Percentiles rank a stretch among this genome's conserved stretches.
Conservation (phyloP, 2,888 invertebrate species). For the Apodemia zela region DNA sequence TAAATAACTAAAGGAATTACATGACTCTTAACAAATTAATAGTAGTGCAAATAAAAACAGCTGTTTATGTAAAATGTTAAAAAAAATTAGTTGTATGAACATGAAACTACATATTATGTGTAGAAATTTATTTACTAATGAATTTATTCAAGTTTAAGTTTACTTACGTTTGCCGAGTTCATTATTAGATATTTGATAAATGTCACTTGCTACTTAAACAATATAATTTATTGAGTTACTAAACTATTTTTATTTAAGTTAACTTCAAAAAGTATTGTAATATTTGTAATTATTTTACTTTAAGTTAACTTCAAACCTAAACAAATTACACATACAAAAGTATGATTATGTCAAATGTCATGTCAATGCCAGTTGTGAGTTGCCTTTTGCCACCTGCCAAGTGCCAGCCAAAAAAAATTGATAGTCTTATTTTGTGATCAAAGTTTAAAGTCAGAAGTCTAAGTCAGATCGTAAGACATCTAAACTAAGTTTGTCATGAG, state of each 20-base stretch:
- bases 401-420: no score
- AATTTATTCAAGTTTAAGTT: conserved; percentile 1
- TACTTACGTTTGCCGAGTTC: conserved; percentile 74
- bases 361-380: no score
- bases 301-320: neutral
- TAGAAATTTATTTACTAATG: neutral
- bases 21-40: neutral
- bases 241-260: neutral
- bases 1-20: no score
- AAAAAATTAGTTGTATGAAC: neutral
- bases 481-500: no score
- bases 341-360: no score
- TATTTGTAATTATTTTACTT: no score
- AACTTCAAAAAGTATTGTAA: no score
- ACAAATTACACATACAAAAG: no score
- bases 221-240: neutral
- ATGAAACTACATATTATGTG: neutral
- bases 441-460: no score
- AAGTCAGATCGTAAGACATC: no score
- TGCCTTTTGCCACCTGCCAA: no score
- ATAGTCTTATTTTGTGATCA: no score
- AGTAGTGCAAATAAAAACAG: conserved; percentile 41
- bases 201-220: conserved; percentile 1
- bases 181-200: conserved; percentile 42
- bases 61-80: conserved; percentile 22